Evolutionary conservation across 1,140 invertebrate genomes (phyloP).

Genomic region (Copidosoma floridanum): DNA sequence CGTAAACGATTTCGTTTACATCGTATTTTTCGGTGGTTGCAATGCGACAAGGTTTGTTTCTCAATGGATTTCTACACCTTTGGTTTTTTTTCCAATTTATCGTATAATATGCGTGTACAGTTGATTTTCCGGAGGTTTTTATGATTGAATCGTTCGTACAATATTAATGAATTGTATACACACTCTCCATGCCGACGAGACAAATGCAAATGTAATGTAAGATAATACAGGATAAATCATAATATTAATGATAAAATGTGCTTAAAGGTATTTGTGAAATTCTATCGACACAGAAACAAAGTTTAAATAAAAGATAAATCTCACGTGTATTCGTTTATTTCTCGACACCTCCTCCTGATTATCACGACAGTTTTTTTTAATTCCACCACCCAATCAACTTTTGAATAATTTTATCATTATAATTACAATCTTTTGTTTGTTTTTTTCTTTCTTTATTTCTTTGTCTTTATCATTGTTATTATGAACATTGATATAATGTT

Average conservation of each 20-base stretch:
- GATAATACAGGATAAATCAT: constrained; percentile 7
- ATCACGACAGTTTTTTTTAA: no score
- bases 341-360: no score
- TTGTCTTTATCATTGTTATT: no score
- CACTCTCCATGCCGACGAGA: not conserved
- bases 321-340: not conserved
- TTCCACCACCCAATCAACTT: no score
- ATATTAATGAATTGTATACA: constrained; percentile 16
- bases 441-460: no score
- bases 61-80: not conserved
- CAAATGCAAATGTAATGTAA: constrained; percentile 20
- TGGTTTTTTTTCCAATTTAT: not conserved
- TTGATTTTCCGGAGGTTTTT: constrained; percentile 5
- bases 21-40: not conserved
- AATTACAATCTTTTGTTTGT: no score
- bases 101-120: constrained; percentile 4
- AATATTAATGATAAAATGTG: constrained; percentile 21
- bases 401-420: no score
- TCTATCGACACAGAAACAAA: constrained; percentile 15
- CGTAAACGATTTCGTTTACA: not conserved
- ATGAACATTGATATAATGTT: no score
- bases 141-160: constrained; percentile 7
- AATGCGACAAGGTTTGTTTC: not conserved
- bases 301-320: constrained; percentile 23
- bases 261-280: constrained; percentile 27